Conservation (phyloP, 2,113 vertebrate species). For the Todiramphus chloris region DNA sequence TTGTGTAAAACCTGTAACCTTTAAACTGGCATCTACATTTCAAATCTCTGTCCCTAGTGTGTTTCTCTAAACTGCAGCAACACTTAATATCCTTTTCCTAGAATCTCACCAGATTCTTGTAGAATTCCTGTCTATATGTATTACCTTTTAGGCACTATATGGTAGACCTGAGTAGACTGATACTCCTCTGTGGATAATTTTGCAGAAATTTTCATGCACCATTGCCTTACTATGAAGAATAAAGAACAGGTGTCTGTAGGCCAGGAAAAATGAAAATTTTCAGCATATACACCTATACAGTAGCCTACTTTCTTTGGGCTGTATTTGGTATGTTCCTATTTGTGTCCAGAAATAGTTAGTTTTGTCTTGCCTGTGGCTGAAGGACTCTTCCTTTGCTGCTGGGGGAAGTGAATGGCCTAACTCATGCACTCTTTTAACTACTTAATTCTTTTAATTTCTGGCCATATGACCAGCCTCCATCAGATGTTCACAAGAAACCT, state of each 20-base stretch:
- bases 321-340: background rate
- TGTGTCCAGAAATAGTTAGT: background rate
- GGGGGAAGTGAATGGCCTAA: background rate
- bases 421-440: background rate
- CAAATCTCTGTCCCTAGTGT: background rate
- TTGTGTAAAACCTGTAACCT: background rate
- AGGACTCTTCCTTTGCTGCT: background rate
- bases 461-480: background rate
- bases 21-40: background rate
- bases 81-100: background rate
- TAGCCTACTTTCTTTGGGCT: background rate
- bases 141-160: background rate
- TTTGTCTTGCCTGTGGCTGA: background rate
- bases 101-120: background rate
- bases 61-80: background rate
- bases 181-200: background rate
- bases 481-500: background rate
- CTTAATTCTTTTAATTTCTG: background rate
- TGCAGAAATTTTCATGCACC: background rate
- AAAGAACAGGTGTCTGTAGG: background rate
- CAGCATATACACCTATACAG: rapidly evolving
- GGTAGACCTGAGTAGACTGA: background rate
- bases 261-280: background rate
- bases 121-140: background rate
- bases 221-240: background rate